phyloP scores from a whole-genome alignment of 2,797 vertebrate species.

The Crocodylus rhombifer region DNA sequence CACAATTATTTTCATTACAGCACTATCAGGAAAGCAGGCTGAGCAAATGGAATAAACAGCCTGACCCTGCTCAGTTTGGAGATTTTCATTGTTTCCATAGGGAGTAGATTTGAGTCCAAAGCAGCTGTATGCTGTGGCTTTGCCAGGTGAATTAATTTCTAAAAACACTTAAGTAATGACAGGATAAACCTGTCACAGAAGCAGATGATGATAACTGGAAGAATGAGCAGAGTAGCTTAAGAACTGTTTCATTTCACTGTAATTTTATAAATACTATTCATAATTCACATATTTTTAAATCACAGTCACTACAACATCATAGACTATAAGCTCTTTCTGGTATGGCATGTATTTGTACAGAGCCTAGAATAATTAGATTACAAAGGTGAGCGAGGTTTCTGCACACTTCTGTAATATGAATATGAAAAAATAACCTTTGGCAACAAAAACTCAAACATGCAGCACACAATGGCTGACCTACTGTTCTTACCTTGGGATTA shows the following conservation, averaged over 20 bases:
- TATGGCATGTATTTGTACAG: not conserved
- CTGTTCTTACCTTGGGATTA: conserved; percentile 15
- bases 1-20: not conserved
- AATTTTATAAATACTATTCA: not conserved
- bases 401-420: not conserved
- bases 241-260: not conserved
- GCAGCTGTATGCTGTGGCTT: fast-evolving
- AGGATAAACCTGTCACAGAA: not conserved
- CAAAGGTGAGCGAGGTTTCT: not conserved
- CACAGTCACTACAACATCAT: not conserved
- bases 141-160: not conserved
- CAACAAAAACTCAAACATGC: not conserved
- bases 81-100: not conserved
- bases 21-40: not conserved
- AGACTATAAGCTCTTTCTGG: not conserved
- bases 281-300: not conserved
- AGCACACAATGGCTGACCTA: not conserved
- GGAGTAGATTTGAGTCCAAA: not conserved
- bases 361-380: not conserved
- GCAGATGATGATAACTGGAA: not conserved
- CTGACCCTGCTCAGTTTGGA: not conserved
- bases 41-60: not conserved
- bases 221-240: not conserved
- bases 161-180: not conserved
- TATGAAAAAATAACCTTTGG: not conserved